A percentile compares a stretch with the other conserved stretches of the same genome.
Evolutionary conservation across 1,140 invertebrate genomes (phyloP).

Genomic region (Calliopsis andreniformis): DNA sequence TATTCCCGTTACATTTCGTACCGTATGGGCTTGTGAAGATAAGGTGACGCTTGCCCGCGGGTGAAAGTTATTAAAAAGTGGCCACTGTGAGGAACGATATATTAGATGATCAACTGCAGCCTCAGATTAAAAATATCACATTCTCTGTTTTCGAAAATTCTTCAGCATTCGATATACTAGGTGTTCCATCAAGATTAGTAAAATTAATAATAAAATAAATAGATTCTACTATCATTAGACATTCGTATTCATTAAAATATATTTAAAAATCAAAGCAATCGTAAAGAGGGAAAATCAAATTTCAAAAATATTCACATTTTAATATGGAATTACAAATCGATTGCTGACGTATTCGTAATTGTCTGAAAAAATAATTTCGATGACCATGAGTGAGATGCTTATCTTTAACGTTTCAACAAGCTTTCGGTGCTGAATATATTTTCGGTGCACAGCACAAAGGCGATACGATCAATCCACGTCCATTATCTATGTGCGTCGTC

Average conservation of each 20-base stretch:
- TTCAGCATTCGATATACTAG: background rate
- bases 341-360: background rate
- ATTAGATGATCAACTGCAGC: slow-evolving; percentile 38
- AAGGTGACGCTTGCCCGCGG: slow-evolving; percentile 38
- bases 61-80: slow-evolving; percentile 66
- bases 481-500: slow-evolving; percentile 42
- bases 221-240: too few species aligned
- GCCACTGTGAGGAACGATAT: slow-evolving; percentile 20
- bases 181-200: too few species aligned
- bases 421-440: background rate
- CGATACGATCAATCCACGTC: slow-evolving; percentile 34
- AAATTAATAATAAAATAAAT: too few species aligned
- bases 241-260: too few species aligned
- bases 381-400: too few species aligned
- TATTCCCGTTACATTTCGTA: slow-evolving; percentile 58
- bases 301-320: background rate
- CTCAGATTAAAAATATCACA: background rate
- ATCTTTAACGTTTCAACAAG: background rate
- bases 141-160: background rate
- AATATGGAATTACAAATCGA: background rate
- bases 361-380: background rate
- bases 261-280: too few species aligned
- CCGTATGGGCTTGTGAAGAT: slow-evolving; percentile 54
- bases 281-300: background rate
- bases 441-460: background rate